Conservation (phyloP, 1,140 invertebrate species). For the Chrysopa pallens region DNA sequence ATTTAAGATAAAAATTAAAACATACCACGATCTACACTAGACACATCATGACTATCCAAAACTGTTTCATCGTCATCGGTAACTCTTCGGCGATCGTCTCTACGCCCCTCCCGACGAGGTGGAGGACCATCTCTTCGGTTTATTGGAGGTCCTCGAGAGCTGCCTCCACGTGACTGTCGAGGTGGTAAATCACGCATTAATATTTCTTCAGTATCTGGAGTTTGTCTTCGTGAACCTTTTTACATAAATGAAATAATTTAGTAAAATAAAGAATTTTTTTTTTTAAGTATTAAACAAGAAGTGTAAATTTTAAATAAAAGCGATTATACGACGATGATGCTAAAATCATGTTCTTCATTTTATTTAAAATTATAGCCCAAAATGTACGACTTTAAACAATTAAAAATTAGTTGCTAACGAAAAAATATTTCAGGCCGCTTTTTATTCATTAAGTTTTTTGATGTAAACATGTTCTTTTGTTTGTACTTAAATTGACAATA, state of each 20-base stretch:
- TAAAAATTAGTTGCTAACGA: no score
- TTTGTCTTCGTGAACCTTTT: slow-evolving; percentile 33
- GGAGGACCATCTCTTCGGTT: slow-evolving; percentile 17
- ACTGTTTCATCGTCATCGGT: slow-evolving; percentile 65
- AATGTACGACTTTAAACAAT: no score
- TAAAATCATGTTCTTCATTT: no score
- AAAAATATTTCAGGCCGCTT: no score
- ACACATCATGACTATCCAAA: slow-evolving; percentile 57
- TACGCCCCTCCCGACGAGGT: slow-evolving; percentile 31
- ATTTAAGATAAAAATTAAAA: not conserved
- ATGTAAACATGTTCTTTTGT: no score
- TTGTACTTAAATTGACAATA: no score
- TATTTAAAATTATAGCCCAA: no score
- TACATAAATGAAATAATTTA: no score
- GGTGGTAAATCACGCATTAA: slow-evolving; percentile 30
- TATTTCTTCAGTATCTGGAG: slow-evolving; percentile 33
- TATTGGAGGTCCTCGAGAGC: slow-evolving; percentile 10
- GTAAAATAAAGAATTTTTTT: not conserved
- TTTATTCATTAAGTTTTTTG: no score
- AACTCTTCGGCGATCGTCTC: slow-evolving; percentile 44
- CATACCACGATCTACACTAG: slow-evolving; percentile 59
- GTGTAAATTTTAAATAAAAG: no score
- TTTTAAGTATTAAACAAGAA: not conserved
- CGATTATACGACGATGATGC: slow-evolving; percentile 1
- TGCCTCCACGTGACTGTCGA: slow-evolving; percentile 19